Evolutionary conservation across 2,113 vertebrate species (phyloP).

Genomic region (Prunella fulvescens): DNA sequence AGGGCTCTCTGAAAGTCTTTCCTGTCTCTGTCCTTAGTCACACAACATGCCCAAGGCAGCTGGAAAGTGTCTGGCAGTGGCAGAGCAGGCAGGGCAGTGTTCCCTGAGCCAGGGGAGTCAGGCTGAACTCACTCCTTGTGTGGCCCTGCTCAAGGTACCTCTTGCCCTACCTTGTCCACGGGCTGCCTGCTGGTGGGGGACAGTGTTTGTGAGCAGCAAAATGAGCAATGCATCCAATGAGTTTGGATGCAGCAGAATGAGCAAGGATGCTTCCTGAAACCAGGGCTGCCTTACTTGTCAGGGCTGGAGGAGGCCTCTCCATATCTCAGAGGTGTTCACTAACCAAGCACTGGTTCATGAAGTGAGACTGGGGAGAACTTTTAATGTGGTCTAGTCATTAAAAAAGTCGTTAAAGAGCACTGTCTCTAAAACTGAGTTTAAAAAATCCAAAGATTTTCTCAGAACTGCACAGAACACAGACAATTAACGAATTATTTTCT

Average conservation of each 20-base stretch:
- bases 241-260: not conserved
- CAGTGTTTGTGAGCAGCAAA: not conserved
- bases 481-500: not conserved
- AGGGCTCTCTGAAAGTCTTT: not conserved
- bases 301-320: not conserved
- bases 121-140: not conserved
- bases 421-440: not conserved
- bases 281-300: not conserved
- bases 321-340: not conserved
- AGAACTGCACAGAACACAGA: not conserved
- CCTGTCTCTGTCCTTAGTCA: not conserved
- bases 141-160: not conserved
- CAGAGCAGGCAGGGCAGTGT: not conserved
- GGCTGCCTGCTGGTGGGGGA: not conserved
- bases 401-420: not conserved
- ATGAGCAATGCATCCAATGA: too few relatives aligned
- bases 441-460: not conserved
- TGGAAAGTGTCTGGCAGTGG: not conserved
- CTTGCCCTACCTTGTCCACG: not conserved
- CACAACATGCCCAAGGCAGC: rapidly evolving
- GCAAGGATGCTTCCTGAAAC: not conserved
- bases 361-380: not conserved
- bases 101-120: not conserved
- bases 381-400: not conserved
- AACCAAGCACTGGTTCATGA: not conserved